phyloP scores from a whole-genome alignment of 2,113 vertebrate genomes.

The Hydrochoerus hydrochaeris region DNA sequence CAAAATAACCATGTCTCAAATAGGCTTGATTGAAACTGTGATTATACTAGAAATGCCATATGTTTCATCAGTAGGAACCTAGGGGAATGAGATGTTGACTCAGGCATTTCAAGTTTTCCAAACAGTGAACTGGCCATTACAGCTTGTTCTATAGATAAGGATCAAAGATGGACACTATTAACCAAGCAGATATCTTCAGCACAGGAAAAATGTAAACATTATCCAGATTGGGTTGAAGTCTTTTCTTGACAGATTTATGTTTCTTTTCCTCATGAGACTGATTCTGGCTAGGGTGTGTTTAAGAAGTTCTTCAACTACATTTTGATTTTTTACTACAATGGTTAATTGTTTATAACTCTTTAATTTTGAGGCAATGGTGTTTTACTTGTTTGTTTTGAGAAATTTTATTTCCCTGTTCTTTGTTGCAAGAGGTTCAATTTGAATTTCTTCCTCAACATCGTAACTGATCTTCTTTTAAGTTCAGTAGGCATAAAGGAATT shows the following conservation, averaged over 20 bases:
- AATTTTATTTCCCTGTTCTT: constrained; percentile 34
- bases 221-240: not conserved
- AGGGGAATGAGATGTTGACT: not conserved
- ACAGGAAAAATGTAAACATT: constrained; percentile 34
- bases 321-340: constrained; percentile 28
- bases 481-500: not conserved
- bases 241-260: not conserved
- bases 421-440: not conserved
- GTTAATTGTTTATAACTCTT: not conserved
- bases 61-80: not conserved
- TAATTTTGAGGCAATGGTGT: not conserved
- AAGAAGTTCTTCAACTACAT: not conserved
- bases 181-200: not conserved
- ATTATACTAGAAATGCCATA: not conserved
- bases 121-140: not conserved
- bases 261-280: not conserved
- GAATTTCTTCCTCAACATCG: constrained; percentile 7
- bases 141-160: not conserved
- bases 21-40: not conserved
- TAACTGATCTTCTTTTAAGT: not conserved
- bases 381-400: constrained; percentile 27
- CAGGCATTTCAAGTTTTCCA: not conserved
- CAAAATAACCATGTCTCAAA: not conserved
- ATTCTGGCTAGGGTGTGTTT: not conserved
- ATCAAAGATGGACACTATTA: not conserved